Evolutionary conservation across 2,888 invertebrate genomes (phyloP), one percentile per base, ranked within the genome.

Genomic region (Diarsia dahlii): DNA sequence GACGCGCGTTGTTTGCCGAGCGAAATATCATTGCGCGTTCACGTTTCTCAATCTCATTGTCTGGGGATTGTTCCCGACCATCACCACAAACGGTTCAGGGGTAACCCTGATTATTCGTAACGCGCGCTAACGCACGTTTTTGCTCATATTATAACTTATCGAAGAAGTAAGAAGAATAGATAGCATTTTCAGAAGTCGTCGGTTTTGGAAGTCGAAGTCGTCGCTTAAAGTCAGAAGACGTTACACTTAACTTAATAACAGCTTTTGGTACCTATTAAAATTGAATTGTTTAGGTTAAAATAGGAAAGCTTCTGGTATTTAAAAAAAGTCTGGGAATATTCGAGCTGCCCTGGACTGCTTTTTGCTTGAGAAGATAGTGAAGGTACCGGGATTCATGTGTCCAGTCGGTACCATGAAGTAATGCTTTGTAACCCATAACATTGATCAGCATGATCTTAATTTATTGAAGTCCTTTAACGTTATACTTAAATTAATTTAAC

Each of bases 401-500:
- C 15, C 52, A 39, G 0, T 20, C 12, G 20, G 34, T 45, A 66
- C 15, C 28, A 9, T 18, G 6, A 66, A 82, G 28, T 50, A 50
- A 34, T 48, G 15, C 50, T 18, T 50, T 52, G n/a, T 28, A 48
- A 81, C 48, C 8, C 39, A 54, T 56, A n/a, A 39, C 15, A 23
- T 23, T 52, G 9, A n/a, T 52, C 52, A 34, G 46, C 54, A 76
- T 60, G 15, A 62, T 39, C 39, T 58, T 28, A 62, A 71, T 28
- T 3, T 15, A 60, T 60, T n/a, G 50, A n/a, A 50, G 54, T 6
- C 66, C 56, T 76, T 15, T 54, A 50, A 34, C 20, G 67, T 66
- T 82, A 77, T 78, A 78, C 78, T 78, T 82, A 56, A 83, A 66
- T 69, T 34, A 80, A 78, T 80, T 65, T 52, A 83, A 78, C 45